phyloP scores from a whole-genome alignment of 2,888 invertebrate species.

The Cataglyphis livida region DNA sequence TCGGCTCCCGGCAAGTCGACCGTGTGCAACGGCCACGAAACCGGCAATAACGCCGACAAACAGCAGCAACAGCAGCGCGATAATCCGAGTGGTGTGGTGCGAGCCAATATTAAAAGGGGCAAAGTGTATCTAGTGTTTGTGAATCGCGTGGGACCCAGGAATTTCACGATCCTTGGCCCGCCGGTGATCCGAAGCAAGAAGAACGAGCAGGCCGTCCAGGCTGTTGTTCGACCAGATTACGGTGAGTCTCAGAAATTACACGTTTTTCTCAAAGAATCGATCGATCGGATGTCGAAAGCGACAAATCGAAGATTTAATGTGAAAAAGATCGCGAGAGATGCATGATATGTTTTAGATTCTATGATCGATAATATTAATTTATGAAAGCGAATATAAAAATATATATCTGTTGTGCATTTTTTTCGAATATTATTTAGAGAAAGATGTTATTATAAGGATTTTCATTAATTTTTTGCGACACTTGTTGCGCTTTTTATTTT shows the following conservation, averaged over 20 bases:
- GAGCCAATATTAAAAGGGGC: conserved; percentile 87
- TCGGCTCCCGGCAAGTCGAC: conserved; percentile 82
- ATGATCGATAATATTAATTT: background rate
- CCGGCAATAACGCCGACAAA: conserved; percentile 59
- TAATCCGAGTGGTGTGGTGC: conserved; percentile 85
- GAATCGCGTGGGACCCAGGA: conserved; percentile 87
- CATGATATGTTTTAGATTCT: background rate
- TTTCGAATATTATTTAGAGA: background rate
- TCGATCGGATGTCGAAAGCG: background rate
- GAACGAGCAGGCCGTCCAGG: conserved; percentile 85
- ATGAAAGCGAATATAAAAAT: background rate
- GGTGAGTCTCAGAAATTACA: conserved; percentile 77
- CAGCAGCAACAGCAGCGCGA: conserved; percentile 72
- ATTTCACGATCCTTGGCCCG: conserved; percentile 87
- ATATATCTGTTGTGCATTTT: background rate
- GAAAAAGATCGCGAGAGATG: background rate
- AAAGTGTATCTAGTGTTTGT: conserved; percentile 88
- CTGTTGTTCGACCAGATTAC: conserved; percentile 85
- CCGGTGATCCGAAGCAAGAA: conserved; percentile 86
- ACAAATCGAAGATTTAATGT: background rate
- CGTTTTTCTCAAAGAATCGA: background rate
- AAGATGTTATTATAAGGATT: background rate
- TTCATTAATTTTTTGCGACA: background rate
- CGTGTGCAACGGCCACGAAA: conserved; percentile 81
- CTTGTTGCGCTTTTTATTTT: conserved; percentile 27